Evolutionary conservation across 2,888 invertebrate genomes (phyloP).

Genomic region (Ametastegia equiseti): DNA sequence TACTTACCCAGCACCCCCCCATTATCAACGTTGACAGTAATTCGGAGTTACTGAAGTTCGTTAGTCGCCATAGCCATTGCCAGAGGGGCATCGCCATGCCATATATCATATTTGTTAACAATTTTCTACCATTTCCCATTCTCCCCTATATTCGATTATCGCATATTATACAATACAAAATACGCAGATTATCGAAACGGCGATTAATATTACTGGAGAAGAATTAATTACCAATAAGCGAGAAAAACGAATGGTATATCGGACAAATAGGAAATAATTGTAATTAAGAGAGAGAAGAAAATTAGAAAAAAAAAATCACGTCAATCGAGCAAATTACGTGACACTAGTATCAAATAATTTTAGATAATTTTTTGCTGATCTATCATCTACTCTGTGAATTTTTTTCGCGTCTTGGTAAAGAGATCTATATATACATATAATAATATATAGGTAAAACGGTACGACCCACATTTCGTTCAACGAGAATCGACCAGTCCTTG

Average conservation of each 20-base stretch:
- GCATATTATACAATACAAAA: too few relatives aligned
- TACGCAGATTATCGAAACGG: too few relatives aligned
- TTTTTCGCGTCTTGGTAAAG: neutral
- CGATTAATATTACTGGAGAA: too few relatives aligned
- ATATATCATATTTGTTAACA: neutral
- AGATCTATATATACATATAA: neutral
- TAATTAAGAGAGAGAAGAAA: too few relatives aligned
- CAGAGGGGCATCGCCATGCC: neutral
- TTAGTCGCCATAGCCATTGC: neutral
- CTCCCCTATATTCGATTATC: neutral
- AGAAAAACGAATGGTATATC: too few relatives aligned
- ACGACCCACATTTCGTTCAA: neutral
- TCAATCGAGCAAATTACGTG: too few relatives aligned
- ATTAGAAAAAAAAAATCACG: too few relatives aligned
- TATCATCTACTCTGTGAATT: too few relatives aligned
- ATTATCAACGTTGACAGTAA: constrained; percentile 28
- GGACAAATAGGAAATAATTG: too few relatives aligned
- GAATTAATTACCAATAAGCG: too few relatives aligned
- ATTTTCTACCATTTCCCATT: neutral
- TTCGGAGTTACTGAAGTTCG: constrained; percentile 19
- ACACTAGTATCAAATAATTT: too few relatives aligned
- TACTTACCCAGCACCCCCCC: neutral
- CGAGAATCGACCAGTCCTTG: constrained; percentile 9
- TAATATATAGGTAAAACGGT: neutral
- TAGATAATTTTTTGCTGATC: too few relatives aligned